Evolutionary conservation across 2,797 vertebrate genomes (phyloP).

Genomic region (Chelidonichthys spinosus): DNA sequence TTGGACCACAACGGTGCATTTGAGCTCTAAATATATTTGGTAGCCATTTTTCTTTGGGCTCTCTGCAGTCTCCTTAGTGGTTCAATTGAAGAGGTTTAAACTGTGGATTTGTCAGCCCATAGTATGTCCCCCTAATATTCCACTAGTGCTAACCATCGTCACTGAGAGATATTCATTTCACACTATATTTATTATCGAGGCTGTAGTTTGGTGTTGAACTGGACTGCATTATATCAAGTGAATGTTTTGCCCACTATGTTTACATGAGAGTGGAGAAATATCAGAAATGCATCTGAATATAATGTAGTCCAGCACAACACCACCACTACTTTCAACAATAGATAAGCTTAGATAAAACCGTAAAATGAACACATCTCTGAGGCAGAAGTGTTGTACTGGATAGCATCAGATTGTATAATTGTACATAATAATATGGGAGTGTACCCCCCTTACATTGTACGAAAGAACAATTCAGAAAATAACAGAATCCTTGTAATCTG

Average conservation of each 20-base stretch:
- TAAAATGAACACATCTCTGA: no score
- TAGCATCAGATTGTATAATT: background rate
- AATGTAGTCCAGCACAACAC: no score
- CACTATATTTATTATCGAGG: background rate
- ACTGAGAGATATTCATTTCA: background rate
- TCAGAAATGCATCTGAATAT: no score
- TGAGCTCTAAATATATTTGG: no score
- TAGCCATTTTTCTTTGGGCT: no score
- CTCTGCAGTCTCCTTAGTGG: no score
- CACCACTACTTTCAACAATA: background rate
- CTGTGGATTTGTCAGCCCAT: no score
- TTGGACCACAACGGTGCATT: no score
- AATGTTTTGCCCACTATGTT: background rate
- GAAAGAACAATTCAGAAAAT: conserved; percentile 13
- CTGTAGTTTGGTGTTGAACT: background rate
- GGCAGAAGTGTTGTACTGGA: background rate
- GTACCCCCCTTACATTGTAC: background rate
- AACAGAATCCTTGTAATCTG: conserved; percentile 8
- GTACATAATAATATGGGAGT: background rate
- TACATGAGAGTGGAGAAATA: no score
- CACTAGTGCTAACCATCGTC: background rate
- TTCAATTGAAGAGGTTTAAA: no score
- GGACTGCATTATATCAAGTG: background rate
- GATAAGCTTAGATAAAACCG: no score
- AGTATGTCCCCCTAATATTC: no score